A percentile compares a stretch with the other conserved stretches of the same genome.
These are phyloP conservation scores for Cherax destructor DNA, from an alignment of 1,140 invertebrate genomes.

Conservation along the genomic window DNA sequence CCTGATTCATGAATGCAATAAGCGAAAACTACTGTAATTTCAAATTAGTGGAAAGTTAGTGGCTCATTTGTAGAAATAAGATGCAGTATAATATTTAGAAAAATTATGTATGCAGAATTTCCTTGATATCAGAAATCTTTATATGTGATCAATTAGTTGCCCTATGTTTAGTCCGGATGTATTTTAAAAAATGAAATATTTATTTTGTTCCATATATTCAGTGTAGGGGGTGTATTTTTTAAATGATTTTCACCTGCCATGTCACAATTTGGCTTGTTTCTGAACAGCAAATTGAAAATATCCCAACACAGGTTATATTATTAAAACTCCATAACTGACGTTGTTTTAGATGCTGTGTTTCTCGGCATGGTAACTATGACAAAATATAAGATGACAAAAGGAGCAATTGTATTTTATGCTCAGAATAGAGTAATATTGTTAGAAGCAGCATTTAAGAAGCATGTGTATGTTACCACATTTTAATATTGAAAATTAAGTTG, in stretches of 20 bases:
- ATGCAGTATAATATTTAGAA: background rate
- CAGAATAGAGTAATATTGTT: background rate
- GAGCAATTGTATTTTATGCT: background rate
- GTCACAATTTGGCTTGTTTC: no score
- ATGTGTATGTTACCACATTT: background rate
- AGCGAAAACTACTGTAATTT: background rate
- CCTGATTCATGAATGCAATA: background rate
- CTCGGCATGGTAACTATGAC: background rate
- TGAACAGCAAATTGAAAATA: background rate
- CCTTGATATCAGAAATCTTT: background rate
- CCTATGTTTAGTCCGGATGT: background rate
- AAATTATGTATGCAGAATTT: background rate
- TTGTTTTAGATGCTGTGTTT: no score
- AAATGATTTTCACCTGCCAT: background rate
- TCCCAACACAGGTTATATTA: background rate
- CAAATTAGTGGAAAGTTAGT: background rate
- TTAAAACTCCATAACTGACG: background rate
- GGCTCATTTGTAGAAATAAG: background rate
- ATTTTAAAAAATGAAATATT: background rate
- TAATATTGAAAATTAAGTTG: background rate
- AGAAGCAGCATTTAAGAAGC: background rate
- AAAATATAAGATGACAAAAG: background rate
- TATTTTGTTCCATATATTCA: background rate
- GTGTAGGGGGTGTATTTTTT: background rate
- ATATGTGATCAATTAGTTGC: background rate